Evolutionary conservation across 2,797 vertebrate species (phyloP), one percentile per base, ranked within the genome.

Genomic region (Xiphophorus birchmanni): DNA sequence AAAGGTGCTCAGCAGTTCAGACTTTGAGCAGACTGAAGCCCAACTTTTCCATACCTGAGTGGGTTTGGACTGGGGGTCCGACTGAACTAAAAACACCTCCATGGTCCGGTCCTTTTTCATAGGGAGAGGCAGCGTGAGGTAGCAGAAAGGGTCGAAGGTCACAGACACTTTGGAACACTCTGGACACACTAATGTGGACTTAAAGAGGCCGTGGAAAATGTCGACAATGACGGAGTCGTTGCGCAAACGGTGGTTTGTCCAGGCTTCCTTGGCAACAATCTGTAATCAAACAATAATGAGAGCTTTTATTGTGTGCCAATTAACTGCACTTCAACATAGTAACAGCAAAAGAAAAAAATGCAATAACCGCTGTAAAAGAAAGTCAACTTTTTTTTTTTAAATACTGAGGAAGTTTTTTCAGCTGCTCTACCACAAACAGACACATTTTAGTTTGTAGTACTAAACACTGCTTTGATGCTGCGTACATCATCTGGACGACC

Each of bases 131-230:
- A 98, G 94, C 18, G 97, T 98, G 94, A 98, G 96, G 95, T 98
- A 98, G 96, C 97, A 98, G 94, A 98, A 98, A 0, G 97, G 97
- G 88, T 98, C 97, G 90, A 98, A 98, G 67, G 97, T 98, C 80
- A 98, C 97, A 0, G 97, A 98, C 87, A 98, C 94, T 91, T 97
- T 98, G 76, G 96, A 94, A 89, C 97, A 98, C 88, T 98, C 97
- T 32, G 97, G 97, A 78, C 97, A 98, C 85, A 98, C 97, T 89
- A 98, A 92, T 0, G 97, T 98, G 69, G 97, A 98, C 90, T 98
- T 98, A 93, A 98, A 98, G 87, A 98, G 96, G 75, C 97, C 97
- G 0, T 98, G 97, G 87, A 98, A 98, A 84, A 97, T 98, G 77
- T 98, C 97, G 75, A 98, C 97, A 32, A 98, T 98, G 45, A 98